These are phyloP conservation scores for Diphyllodes magnificus DNA, from an alignment of 2,113 vertebrate species.

Conservation along the genomic window DNA sequence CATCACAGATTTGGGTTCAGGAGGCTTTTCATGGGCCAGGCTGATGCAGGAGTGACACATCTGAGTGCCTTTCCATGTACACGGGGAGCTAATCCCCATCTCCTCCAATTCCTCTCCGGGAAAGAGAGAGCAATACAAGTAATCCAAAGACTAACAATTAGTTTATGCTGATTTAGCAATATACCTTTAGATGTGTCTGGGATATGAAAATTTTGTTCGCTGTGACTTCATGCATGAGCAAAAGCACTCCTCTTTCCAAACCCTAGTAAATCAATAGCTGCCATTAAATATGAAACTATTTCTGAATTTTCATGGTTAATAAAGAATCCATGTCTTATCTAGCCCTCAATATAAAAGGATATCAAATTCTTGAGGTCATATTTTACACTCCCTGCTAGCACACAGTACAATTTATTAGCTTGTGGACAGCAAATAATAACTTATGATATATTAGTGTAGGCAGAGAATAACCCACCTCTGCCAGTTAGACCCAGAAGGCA, in stretches of 20 bases:
- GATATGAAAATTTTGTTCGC: background rate
- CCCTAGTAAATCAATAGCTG: background rate
- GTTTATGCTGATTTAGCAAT: background rate
- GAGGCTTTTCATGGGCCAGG: background rate
- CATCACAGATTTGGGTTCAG: background rate
- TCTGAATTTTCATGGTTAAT: constrained; percentile 1
- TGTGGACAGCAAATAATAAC: background rate
- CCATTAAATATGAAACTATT: constrained; percentile 7
- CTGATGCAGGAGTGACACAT: background rate
- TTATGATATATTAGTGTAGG: background rate
- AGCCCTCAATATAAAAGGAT: background rate
- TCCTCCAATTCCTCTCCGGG: background rate
- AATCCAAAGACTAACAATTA: background rate
- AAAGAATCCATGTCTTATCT: background rate
- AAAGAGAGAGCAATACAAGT: background rate
- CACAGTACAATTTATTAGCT: background rate
- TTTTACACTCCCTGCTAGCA: background rate
- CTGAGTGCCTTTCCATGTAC: background rate
- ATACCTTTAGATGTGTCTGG: background rate
- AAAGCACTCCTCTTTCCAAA: background rate
- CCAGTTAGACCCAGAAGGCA: background rate
- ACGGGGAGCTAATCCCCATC: background rate
- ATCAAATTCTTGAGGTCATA: background rate
- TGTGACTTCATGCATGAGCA: background rate
- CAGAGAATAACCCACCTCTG: background rate